Evolutionary conservation across 2,113 vertebrate genomes (phyloP).

Genomic region (Benthochromis sp.): DNA sequence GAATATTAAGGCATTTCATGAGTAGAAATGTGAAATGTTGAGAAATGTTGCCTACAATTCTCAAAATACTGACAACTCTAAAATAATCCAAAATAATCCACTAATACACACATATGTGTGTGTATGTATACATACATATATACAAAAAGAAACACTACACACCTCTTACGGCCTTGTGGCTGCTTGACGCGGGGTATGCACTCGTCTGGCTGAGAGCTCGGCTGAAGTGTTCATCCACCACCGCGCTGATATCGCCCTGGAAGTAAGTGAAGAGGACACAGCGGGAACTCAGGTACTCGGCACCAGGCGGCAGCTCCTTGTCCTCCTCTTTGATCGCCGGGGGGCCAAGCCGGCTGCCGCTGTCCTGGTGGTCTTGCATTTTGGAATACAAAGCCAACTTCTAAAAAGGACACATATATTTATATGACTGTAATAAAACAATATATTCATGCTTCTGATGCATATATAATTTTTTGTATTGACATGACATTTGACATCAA

Average conservation of each 20-base stretch:
- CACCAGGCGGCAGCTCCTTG: conserved; percentile 90
- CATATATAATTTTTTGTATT: background rate
- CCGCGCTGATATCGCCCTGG: conserved; percentile 93
- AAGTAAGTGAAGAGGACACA: conserved; percentile 98
- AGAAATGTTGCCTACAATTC: background rate
- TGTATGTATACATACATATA: background rate
- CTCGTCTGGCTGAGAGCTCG: conserved; percentile 89
- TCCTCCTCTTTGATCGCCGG: conserved; percentile 91
- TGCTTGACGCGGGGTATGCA: conserved; percentile 64
- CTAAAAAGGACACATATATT: conserved; percentile 49
- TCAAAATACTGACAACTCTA: background rate
- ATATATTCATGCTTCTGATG: background rate
- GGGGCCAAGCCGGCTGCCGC: conserved; percentile 68
- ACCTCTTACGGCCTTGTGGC: conserved; percentile 58
- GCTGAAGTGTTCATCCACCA: conserved; percentile 98
- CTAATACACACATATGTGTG: background rate
- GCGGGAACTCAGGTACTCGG: conserved; percentile 92
- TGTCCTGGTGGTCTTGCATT: conserved; percentile 91
- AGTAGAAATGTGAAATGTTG: background rate
- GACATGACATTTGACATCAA: background rate
- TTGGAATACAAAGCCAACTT: conserved; percentile 94
- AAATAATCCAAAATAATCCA: background rate
- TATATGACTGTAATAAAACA: background rate
- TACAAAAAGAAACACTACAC: background rate
- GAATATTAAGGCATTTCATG: background rate